Percentiles rank a stretch among this genome's conserved stretches.
Evolutionary conservation across 1,140 invertebrate genomes (phyloP).

Genomic region (Zaprionus nigranus): DNA sequence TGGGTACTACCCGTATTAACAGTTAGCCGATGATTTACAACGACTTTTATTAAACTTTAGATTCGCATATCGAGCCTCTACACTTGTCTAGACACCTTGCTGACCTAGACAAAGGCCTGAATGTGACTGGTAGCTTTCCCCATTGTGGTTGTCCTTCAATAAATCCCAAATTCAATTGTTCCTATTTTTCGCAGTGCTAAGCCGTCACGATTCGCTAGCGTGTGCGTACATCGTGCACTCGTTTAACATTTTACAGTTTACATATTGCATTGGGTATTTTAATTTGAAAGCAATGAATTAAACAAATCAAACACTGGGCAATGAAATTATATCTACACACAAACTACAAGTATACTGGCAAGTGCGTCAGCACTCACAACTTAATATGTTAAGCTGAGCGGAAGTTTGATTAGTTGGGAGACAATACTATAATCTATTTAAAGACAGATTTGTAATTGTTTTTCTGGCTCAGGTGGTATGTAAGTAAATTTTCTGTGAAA

Average conservation of each 20-base stretch:
- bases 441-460: too few species aligned
- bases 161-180: slow-evolving; percentile 19
- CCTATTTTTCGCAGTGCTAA: background rate
- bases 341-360: too few species aligned
- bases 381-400: background rate
- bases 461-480: too few species aligned
- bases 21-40: too few species aligned
- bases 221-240: slow-evolving; percentile 3
- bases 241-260: background rate
- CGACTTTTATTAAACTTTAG: slow-evolving; percentile 38
- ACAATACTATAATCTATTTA: too few species aligned
- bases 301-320: background rate
- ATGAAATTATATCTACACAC: background rate
- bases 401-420: background rate
- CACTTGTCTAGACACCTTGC: background rate
- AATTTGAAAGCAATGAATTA: slow-evolving; percentile 1
- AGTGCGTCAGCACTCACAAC: background rate
- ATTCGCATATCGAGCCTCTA: slow-evolving; percentile 7
- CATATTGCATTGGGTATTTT: background rate
- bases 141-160: slow-evolving; percentile 27
- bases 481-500: too few species aligned
- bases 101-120: slow-evolving; percentile 36
- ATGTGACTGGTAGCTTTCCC: slow-evolving; percentile 1
- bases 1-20: too few species aligned
- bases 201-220: slow-evolving; percentile 57